These are phyloP conservation scores for Zoanthus sansibaricus DNA, from an alignment of 92 coral and sea anemone species.

Conservation along the genomic window DNA sequence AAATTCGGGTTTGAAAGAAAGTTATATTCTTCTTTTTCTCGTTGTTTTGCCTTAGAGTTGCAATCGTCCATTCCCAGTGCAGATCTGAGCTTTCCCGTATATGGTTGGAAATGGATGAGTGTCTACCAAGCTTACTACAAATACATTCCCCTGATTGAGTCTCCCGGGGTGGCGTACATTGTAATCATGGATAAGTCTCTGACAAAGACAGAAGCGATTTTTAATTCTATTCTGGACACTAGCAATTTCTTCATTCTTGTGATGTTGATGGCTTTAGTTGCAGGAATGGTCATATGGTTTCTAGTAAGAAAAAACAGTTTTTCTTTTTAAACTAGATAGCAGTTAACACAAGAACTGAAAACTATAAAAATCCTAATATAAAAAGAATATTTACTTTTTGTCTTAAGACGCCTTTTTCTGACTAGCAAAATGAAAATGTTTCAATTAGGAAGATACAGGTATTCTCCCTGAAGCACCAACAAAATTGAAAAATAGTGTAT, in stretches of 20 bases:
- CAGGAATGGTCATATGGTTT: constrained; percentile 80
- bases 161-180: constrained; percentile 84
- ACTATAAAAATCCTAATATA: too few species aligned
- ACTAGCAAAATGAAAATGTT: too few species aligned
- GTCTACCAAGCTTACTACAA: constrained; percentile 62
- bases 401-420: too few species aligned
- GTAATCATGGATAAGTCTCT: constrained; percentile 56
- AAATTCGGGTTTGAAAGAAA: too few species aligned
- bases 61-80: constrained; percentile 18
- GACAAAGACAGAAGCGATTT: constrained; percentile 50
- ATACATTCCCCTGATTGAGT: constrained; percentile 76
- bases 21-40: too few species aligned
- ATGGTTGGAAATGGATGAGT: constrained; percentile 84
- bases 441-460: too few species aligned
- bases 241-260: constrained; percentile 73
- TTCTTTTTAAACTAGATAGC: background rate
- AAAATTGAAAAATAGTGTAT: too few species aligned
- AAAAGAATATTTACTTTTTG: too few species aligned
- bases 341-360: too few species aligned
- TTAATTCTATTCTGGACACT: constrained; percentile 61
- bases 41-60: background rate
- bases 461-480: too few species aligned
- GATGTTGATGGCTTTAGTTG: constrained; percentile 63
- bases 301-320: constrained; percentile 58
- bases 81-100: constrained; percentile 84